Evolutionary conservation across 2,888 invertebrate genomes (phyloP).

Genomic region (Trisateles emortualis): DNA sequence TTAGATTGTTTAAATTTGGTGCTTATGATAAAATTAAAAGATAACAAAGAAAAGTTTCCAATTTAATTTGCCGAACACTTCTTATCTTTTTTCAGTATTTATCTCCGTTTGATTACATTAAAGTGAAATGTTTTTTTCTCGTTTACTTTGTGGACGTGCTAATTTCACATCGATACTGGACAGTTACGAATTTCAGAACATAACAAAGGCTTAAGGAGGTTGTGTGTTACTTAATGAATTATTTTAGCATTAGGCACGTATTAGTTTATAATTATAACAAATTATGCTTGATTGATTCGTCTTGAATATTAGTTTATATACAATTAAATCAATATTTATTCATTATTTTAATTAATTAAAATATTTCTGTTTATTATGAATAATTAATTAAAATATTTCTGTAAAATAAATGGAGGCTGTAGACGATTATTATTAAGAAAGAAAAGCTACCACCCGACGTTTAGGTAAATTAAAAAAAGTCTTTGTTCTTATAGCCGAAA

Average conservation of each 20-base stretch:
- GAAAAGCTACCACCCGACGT: background rate
- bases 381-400: too few species aligned
- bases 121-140: slow-evolving; percentile 67
- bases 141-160: slow-evolving; percentile 46
- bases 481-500: background rate
- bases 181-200: slow-evolving; percentile 2
- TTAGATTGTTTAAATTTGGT: slow-evolving; percentile 14
- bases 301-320: too few species aligned
- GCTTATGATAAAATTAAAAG: slow-evolving; percentile 43
- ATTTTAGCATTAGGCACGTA: too few species aligned
- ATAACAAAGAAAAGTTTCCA: slow-evolving; percentile 70
- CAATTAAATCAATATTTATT: too few species aligned
- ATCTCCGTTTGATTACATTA: slow-evolving; percentile 81
- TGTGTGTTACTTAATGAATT: background rate
- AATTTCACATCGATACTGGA: slow-evolving; percentile 32
- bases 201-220: background rate
- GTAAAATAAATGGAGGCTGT: background rate
- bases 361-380: too few species aligned
- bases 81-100: slow-evolving; percentile 80
- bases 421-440: background rate
- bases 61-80: slow-evolving; percentile 83
- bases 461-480: background rate
- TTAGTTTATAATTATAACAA: too few species aligned
- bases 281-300: too few species aligned
- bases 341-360: too few species aligned